These are phyloP conservation scores for Mongoloraphidia duomilia DNA, from an alignment of 2,888 invertebrate genomes.

Conservation along the genomic window DNA sequence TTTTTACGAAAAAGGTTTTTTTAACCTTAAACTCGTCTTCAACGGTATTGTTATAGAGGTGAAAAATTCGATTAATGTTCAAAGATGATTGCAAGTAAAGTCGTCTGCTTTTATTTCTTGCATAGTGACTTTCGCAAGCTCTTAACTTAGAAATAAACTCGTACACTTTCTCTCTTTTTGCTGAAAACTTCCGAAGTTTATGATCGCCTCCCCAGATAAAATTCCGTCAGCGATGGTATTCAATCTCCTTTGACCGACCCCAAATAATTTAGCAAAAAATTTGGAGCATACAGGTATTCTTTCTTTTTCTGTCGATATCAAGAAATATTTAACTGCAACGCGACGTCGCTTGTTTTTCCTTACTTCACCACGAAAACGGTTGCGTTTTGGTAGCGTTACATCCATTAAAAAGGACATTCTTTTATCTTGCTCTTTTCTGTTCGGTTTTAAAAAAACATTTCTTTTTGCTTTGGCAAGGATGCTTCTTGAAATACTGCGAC, in stretches of 20 bases:
- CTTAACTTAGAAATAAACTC: constrained; percentile 6
- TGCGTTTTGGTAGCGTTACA: too few relatives aligned
- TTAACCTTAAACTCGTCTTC: constrained; percentile 4
- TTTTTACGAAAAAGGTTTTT: constrained; percentile 11
- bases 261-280: not conserved
- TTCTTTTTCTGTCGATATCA: constrained; percentile 1
- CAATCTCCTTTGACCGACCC: not conserved
- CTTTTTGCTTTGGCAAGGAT: too few relatives aligned
- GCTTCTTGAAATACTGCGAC: too few relatives aligned
- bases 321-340: not conserved
- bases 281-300: not conserved
- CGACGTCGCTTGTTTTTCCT: too few relatives aligned
- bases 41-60: constrained; percentile 16
- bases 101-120: constrained; percentile 14
- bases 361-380: too few relatives aligned
- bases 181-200: not conserved
- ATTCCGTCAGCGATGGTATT: not conserved
- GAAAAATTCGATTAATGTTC: constrained; percentile 13
- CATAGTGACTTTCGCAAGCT: constrained; percentile 16
- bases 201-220: not conserved
- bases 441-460: too few relatives aligned
- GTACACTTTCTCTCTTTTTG: not conserved
- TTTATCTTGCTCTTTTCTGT: too few relatives aligned
- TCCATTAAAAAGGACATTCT: too few relatives aligned
- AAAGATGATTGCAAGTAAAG: constrained; percentile 16